Conservation (phyloP, 1,140 invertebrate genomes). For the Pollicipes pollicipes region DNA sequence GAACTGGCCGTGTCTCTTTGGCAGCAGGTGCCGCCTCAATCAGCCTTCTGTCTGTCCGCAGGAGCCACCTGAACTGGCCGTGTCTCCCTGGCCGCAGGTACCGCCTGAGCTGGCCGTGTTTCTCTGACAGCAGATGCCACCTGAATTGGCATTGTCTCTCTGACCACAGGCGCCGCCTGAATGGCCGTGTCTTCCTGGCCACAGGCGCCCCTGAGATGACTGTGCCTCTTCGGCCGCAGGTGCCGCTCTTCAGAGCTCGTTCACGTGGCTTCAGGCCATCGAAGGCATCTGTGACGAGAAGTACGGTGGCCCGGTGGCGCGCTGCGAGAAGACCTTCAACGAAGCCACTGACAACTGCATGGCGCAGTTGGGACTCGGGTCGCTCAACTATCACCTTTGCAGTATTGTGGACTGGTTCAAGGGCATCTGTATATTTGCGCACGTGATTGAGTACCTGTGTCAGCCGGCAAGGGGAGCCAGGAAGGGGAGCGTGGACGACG, state of each 20-base stretch:
- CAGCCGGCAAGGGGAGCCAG: neutral
- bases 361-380: neutral
- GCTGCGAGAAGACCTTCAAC: constrained; percentile 5
- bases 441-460: neutral
- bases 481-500: neutral
- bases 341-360: constrained; percentile 5
- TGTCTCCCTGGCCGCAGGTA: no score
- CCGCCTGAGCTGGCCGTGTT: no score
- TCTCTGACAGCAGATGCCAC: no score
- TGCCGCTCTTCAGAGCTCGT: neutral
- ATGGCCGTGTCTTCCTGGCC: no score
- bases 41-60: no score
- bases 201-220: no score
- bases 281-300: neutral
- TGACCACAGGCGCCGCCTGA: no score
- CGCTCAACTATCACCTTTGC: neutral
- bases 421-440: neutral
- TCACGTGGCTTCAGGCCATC: neutral
- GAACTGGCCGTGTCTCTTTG: no score
- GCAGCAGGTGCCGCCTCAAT: no score
- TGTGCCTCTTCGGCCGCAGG: no score
- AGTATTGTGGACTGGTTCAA: constrained; percentile 4
- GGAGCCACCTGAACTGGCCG: no score
- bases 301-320: neutral
- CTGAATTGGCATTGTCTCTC: no score